Evolutionary conservation across 64 coral and sea anemone species (phyloP).

Genomic region (Dendrophyllia cribrosa): DNA sequence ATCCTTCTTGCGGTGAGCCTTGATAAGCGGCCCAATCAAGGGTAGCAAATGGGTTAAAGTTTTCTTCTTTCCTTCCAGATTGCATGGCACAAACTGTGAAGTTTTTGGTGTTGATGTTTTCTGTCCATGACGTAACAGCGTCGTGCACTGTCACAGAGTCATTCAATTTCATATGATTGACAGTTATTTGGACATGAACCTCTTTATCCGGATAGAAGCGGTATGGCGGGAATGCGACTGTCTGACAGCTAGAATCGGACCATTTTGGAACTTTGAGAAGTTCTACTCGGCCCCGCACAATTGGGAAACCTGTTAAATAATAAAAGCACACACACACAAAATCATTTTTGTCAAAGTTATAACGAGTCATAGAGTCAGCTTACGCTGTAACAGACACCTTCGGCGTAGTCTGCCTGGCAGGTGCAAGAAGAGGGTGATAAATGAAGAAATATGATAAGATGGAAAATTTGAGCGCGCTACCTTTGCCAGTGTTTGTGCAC

Average conservation of each 20-base stretch:
- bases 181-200: conserved; percentile 49
- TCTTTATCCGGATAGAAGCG: conserved; percentile 54
- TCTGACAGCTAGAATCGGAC: conserved; percentile 12
- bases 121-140: conserved; percentile 1
- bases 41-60: conserved; percentile 30
- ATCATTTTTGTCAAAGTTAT: too few relatives aligned
- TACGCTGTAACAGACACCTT: too few relatives aligned
- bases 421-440: too few relatives aligned
- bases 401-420: too few relatives aligned
- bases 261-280: conserved; percentile 8
- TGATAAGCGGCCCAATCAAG: conserved; percentile 7
- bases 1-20: background rate
- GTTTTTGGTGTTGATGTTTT: conserved; percentile 44
- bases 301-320: conserved; percentile 35
- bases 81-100: conserved; percentile 55
- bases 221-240: conserved; percentile 22
- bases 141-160: conserved; percentile 47
- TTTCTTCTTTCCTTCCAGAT: conserved; percentile 33
- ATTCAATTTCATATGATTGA: conserved; percentile 57
- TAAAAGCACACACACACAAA: too few relatives aligned
- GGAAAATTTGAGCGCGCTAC: too few relatives aligned
- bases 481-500: too few relatives aligned
- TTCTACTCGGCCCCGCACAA: conserved; percentile 33
- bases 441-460: too few relatives aligned
- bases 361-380: too few relatives aligned